Percentiles rank a stretch among this genome's conserved stretches.
phyloP scores from a whole-genome alignment of 23 tunicate genomes.

The Trididemnum miniatum region DNA sequence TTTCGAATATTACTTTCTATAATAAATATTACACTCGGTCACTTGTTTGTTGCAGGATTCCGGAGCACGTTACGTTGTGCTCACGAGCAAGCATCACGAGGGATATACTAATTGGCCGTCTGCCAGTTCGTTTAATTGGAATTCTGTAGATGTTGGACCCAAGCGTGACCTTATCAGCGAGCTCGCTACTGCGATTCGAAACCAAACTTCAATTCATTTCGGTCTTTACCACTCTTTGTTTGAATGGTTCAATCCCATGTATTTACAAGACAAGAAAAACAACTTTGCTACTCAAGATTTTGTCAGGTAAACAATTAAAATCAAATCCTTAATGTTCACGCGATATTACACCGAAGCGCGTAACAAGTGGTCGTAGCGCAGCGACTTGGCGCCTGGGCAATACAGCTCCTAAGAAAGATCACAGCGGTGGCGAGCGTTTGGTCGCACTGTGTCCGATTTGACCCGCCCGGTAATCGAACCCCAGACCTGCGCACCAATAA shows the following conservation, averaged over 20 bases:
- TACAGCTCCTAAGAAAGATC: no score
- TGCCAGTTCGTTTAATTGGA: slow-evolving; percentile 79
- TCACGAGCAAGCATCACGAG: slow-evolving; percentile 85
- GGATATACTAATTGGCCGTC: slow-evolving; percentile 96
- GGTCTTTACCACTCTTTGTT: slow-evolving; percentile 86
- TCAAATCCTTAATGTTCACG: no score
- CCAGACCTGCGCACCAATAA: no score
- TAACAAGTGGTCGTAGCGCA: no score
- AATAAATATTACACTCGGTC: no score
- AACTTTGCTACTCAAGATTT: slow-evolving; percentile 55
- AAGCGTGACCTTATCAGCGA: slow-evolving; percentile 84
- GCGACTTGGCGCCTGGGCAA: no score
- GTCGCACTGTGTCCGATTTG: no score
- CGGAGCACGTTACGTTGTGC: slow-evolving; percentile 50
- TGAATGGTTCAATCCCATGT: slow-evolving; percentile 83
- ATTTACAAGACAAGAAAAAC: slow-evolving; percentile 43
- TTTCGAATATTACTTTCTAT: no score
- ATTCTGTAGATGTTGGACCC: slow-evolving; percentile 84
- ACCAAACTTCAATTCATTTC: slow-evolving; percentile 53
- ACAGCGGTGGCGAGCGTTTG: no score
- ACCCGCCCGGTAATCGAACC: no score
- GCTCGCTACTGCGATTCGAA: slow-evolving; percentile 66
- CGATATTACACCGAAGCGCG: no score
- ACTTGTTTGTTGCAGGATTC: slow-evolving; percentile 42
- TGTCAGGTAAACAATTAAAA: slow-evolving; percentile 82